These are phyloP conservation scores for Zaprionus lineosus DNA, from an alignment of 2,888 invertebrate species.

Conservation along the genomic window DNA sequence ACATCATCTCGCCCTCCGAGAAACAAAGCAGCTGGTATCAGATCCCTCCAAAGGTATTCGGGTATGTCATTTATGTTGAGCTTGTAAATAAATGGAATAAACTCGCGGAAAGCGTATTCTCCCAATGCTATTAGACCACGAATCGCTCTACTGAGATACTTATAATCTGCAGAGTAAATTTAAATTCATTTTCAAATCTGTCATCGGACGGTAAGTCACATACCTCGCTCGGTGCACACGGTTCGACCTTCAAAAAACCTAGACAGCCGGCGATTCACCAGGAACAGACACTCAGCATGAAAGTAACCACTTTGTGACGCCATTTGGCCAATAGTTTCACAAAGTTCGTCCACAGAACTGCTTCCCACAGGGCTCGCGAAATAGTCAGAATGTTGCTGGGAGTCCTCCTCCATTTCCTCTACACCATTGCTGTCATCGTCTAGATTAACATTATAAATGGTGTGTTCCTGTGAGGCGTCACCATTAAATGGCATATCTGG, in stretches of 20 bases:
- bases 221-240: conserved; percentile 72
- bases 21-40: conserved; percentile 78
- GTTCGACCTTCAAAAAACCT: conserved; percentile 77
- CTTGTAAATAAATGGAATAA: conserved; percentile 80
- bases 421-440: conserved; percentile 68
- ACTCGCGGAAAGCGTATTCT: conserved; percentile 81
- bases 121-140: conserved; percentile 80
- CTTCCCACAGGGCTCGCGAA: conserved; percentile 76
- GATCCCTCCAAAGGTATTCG: conserved; percentile 73
- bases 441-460: conserved; percentile 72
- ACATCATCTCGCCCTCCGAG: conserved; percentile 80
- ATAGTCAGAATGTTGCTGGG: conserved; percentile 68
- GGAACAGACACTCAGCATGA: conserved; percentile 79
- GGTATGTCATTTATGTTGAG: conserved; percentile 72
- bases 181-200: neutral
- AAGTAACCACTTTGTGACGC: conserved; percentile 79
- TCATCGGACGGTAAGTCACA: neutral
- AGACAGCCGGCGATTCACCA: conserved; percentile 74
- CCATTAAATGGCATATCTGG: conserved; percentile 29
- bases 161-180: conserved; percentile 69
- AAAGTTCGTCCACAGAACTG: conserved; percentile 73
- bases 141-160: conserved; percentile 78
- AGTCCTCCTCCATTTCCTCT: conserved; percentile 37
- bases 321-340: conserved; percentile 80
- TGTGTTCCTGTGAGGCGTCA: conserved; percentile 51